These are phyloP conservation scores for Diaphora mendica DNA, from an alignment of 2,888 invertebrate genomes.

Conservation along the genomic window DNA sequence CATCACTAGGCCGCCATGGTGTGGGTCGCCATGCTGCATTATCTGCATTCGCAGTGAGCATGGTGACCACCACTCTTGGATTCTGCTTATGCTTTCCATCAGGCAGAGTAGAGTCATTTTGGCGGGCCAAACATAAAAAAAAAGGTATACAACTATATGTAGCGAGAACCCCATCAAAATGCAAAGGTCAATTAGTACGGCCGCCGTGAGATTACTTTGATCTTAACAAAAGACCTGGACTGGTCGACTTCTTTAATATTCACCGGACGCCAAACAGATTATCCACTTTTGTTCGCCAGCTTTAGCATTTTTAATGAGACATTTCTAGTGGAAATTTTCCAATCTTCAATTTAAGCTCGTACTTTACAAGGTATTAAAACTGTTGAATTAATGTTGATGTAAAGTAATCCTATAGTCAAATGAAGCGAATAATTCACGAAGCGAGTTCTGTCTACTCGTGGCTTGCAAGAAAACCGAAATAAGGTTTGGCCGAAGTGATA, in stretches of 20 bases:
- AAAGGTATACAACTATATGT: too few relatives aligned
- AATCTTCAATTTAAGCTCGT: constrained; percentile 61
- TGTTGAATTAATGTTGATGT: constrained; percentile 9
- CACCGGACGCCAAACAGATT: constrained; percentile 78
- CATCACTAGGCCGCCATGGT: too few relatives aligned
- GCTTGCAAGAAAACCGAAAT: too few relatives aligned
- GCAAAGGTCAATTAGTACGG: constrained; percentile 78
- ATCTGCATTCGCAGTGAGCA: too few relatives aligned
- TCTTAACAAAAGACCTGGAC: constrained; percentile 73
- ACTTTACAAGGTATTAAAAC: constrained; percentile 51
- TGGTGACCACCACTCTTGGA: too few relatives aligned
- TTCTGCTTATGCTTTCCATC: too few relatives aligned
- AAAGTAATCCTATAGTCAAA: constrained; percentile 1
- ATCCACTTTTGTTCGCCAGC: constrained; percentile 79
- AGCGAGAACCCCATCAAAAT: constrained; percentile 64
- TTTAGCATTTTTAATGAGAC: constrained; percentile 81
- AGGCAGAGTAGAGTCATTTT: too few relatives aligned
- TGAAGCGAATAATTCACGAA: background rate
- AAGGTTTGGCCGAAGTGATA: too few relatives aligned
- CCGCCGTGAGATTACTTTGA: constrained; percentile 74
- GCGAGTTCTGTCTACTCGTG: background rate
- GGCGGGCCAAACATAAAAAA: too few relatives aligned
- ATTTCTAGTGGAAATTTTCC: constrained; percentile 67
- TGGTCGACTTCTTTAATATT: constrained; percentile 77
- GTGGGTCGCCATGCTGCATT: too few relatives aligned